Base-by-base conservation (phyloP, 30 jellyfish, hydroid and myxozoan genomes). In the Hydractinia symbiolongicarpus region DNA sequence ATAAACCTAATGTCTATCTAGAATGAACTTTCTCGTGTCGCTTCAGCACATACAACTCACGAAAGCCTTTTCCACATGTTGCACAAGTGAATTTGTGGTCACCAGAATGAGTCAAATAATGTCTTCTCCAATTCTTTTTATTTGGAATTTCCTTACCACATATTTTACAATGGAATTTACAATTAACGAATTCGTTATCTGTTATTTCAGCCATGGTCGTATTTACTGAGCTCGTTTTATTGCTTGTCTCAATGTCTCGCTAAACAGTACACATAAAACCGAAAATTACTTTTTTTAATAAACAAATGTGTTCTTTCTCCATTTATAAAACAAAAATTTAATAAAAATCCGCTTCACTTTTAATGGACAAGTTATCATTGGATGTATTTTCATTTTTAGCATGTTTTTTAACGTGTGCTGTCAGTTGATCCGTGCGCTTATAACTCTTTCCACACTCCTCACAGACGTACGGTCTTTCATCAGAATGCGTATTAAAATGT, bases 21-120 rank as follows among this genome's bases (percentile, higher is more conserved):
- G 44, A 30, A 72, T 72, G 81, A 5, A 72, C 53, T n/a, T 72
- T 72, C 55, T 76, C 79, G 84, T 76, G 84, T 20, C 78, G 79
- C 54, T 55, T 52, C 76, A 76, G 21, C 16, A 17, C 78, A 58
- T 58, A 76, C 15, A 53, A 19, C 54, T 55, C 52, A 20, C 19
- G 53, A 53, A 76, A 76, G 0, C 79, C 53, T 76, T 76, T 76
- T 55, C 79, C 79, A 55, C 84, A 76, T 9, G 40, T 58, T 14
- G 84, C 19, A 76, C 84, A 76, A 9, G 19, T 54, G 76, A 50
- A 55, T 14, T 52, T 77, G 7, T 58, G 10, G 53, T 76, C 84
- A 50, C 14, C 84, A 55, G 79, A 50, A 21, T 76, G 84, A 52
- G 54, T 19, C 76, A 58, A 76, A 21, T 50, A 76, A 76, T 76